These are phyloP conservation scores for Drosophila sordidula DNA, from an alignment of 2,888 invertebrate genomes.

Conservation along the genomic window DNA sequence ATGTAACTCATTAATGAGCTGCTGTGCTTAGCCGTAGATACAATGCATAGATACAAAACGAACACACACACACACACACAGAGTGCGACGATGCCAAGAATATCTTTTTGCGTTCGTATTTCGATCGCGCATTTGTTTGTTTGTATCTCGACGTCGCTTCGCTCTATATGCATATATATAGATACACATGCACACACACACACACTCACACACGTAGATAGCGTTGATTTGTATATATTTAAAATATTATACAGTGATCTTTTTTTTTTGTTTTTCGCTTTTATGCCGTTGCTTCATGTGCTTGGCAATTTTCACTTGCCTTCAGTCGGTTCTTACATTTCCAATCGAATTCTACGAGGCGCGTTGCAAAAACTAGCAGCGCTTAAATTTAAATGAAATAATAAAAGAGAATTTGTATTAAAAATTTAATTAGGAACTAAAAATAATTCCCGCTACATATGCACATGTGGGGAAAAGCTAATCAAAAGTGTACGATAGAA, in stretches of 20 bases:
- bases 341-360: constrained; percentile 79
- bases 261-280: constrained; percentile 52
- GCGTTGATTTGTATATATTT: constrained; percentile 71
- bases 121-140: constrained; percentile 76
- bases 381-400: constrained; percentile 30
- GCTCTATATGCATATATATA: constrained; percentile 44
- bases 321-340: constrained; percentile 83
- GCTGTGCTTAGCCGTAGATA: constrained; percentile 33
- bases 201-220: constrained; percentile 11
- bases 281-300: constrained; percentile 61
- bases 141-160: constrained; percentile 56
- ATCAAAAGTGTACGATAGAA: constrained; percentile 36
- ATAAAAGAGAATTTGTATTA: constrained; percentile 6
- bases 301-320: constrained; percentile 75
- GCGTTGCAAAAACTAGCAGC: constrained; percentile 66
- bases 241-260: constrained; percentile 71
- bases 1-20: constrained; percentile 76
- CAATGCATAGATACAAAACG: constrained; percentile 33
- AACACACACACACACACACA: constrained; percentile 10
- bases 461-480: constrained; percentile 17
- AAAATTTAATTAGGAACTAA: constrained; percentile 19
- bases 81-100: constrained; percentile 65
- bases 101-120: constrained; percentile 75
- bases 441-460: constrained; percentile 22
- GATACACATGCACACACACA: constrained; percentile 32